Evolutionary conservation across 2,888 invertebrate genomes (phyloP), one percentile per base, ranked within the genome.

Genomic region (Mythimna loreyi): DNA sequence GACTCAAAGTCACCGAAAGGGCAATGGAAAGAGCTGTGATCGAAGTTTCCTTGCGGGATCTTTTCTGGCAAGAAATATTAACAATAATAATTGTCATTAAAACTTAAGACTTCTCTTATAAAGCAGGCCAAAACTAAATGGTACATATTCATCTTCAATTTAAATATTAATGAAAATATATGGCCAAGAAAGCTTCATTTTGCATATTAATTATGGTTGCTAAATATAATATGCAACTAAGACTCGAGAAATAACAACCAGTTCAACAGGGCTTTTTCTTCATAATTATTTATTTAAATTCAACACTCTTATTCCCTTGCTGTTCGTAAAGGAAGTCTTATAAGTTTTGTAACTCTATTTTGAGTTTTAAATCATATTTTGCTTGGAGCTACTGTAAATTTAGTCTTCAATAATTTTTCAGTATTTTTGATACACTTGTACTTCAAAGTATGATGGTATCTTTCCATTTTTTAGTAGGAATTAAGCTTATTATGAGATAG

Each of bases 111-210:
- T 43, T 21, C 33, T 45, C 36, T 72, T 8, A 57, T 25, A 55
- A n/a, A 8, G 8, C 19, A 40, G 25, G 49, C 23, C 25, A 25
- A 50, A 71, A 59, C 36, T 64, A 60, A 60, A 77, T 64, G 55
- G 55, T 72, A 63, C 72, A 58, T 43, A 76, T 64, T 75, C 74
- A 60, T 43, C 50, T 53, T 19, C 50, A 61, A 61, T 61, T 72
- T 78, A 61, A 72, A 72, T 62, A 57, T 77, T 56, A 59, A 77
- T 72, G 45, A 72, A 72, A 75, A 66, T 78, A 67, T 67, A 67
- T 59, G 49, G 28, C n/a, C 56, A 47, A 78, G 66, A 64, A 67
- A 63, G 50, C 43, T 57, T 71, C 63, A 55, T 64, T 70, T 75
- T 75, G 71, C 79, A 63, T 76, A 67, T 53, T 56, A 75, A 56